These are phyloP conservation scores for Mastigias papua DNA, from an alignment of 30 jellyfish, hydroid and myxozoan genomes.

Conservation along the genomic window DNA sequence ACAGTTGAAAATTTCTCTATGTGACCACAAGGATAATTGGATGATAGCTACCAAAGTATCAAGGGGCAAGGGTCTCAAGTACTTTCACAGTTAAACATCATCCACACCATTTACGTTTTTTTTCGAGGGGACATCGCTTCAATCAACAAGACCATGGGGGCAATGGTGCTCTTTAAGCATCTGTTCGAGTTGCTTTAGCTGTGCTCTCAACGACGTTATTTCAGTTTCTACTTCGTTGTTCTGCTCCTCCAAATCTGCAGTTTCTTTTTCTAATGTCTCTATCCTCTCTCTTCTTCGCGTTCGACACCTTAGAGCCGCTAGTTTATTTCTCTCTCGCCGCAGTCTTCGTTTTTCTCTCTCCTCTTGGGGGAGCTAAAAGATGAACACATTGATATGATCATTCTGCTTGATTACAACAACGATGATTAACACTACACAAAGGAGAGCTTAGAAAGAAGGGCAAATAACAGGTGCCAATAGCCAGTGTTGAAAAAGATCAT, in stretches of 20 bases:
- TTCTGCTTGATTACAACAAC: background rate
- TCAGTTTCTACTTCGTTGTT: conserved; percentile 80
- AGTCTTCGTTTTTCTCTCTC: conserved; percentile 88
- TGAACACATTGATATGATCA: background rate
- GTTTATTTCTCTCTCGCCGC: conserved; percentile 93
- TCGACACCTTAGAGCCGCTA: conserved; percentile 95
- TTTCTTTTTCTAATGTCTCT: conserved; percentile 89
- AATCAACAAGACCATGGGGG: conserved; percentile 42
- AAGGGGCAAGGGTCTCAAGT: background rate
- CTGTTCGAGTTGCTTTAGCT: conserved; percentile 78
- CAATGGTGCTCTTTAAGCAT: conserved; percentile 86
- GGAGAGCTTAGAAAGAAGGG: too few relatives aligned
- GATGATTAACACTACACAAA: too few relatives aligned
- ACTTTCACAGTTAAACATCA: background rate
- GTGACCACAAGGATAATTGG: background rate
- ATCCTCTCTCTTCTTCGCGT: conserved; percentile 96
- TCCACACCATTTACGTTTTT: background rate
- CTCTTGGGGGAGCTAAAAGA: conserved; percentile 81
- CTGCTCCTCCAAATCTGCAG: conserved; percentile 86
- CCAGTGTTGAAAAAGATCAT: too few relatives aligned
- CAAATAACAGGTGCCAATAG: too few relatives aligned
- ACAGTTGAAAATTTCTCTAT: background rate
- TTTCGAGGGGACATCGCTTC: background rate
- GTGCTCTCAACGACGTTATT: conserved; percentile 72
- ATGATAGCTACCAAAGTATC: background rate